phyloP scores from a whole-genome alignment of 1,140 invertebrate genomes.

The Pseudomyrmex gracilis region DNA sequence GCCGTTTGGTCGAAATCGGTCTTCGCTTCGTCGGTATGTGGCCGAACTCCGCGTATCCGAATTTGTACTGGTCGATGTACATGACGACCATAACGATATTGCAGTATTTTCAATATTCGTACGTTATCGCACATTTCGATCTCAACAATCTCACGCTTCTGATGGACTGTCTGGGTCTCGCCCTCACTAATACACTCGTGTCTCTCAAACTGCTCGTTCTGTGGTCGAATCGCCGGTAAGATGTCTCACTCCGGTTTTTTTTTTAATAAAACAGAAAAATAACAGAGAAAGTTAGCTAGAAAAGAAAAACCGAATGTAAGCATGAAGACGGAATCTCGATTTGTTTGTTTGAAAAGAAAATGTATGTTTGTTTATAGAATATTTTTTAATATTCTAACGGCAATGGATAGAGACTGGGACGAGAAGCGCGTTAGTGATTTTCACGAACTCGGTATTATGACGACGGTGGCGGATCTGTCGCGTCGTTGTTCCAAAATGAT shows the following conservation, averaged over 20 bases:
- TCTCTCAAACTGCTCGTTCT: slow-evolving; percentile 54
- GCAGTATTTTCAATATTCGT: slow-evolving; percentile 28
- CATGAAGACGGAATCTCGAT: background rate
- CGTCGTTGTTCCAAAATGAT: slow-evolving; percentile 6
- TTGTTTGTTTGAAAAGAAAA: background rate
- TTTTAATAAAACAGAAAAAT: background rate
- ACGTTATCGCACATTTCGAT: slow-evolving; percentile 9
- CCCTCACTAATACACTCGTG: slow-evolving; percentile 21
- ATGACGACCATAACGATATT: background rate
- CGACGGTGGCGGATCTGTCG: background rate
- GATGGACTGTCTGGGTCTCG: slow-evolving; percentile 37
- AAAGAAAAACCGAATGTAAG: background rate
- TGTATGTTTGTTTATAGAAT: slow-evolving; percentile 18
- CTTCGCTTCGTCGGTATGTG: slow-evolving; percentile 40
- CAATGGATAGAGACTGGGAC: slow-evolving; percentile 22
- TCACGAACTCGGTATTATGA: background rate
- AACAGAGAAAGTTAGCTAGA: background rate
- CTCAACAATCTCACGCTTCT: background rate
- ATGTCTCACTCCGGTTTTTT: too few species aligned
- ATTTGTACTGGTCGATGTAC: slow-evolving; percentile 14
- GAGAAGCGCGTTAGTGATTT: background rate
- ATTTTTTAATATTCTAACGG: slow-evolving; percentile 26
- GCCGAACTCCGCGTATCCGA: slow-evolving; percentile 16
- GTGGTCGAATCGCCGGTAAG: slow-evolving; percentile 52
- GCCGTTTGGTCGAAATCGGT: background rate